Conservation (phyloP, 2,113 vertebrate genomes). For the Canis aureus region DNA sequence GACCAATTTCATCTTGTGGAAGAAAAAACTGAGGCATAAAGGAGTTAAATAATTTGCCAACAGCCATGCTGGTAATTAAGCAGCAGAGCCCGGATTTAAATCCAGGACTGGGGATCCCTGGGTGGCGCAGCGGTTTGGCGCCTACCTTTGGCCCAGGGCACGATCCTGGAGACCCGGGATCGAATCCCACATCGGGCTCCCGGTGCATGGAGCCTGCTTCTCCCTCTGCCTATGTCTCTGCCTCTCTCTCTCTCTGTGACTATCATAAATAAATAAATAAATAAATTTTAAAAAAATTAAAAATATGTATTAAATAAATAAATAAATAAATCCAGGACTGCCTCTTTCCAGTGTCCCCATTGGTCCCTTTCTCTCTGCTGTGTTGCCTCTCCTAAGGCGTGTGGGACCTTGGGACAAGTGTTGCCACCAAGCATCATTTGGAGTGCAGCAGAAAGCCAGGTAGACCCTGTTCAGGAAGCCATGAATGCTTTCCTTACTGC, state of each 20-base stretch:
- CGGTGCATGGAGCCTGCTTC: too few species aligned
- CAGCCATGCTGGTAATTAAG: not conserved
- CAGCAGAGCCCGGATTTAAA: not conserved
- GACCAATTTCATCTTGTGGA: not conserved
- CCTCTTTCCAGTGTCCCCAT: rapidly evolving
- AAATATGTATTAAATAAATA: too few species aligned
- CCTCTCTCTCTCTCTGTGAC: too few species aligned
- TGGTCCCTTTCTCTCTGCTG: not conserved
- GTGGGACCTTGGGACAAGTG: not conserved
- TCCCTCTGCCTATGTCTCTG: too few species aligned
- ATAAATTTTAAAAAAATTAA: too few species aligned
- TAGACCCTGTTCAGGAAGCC: not conserved
- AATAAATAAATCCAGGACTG: not conserved
- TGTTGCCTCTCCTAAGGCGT: not conserved
- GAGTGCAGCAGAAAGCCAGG: not conserved
- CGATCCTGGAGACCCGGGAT: too few species aligned
- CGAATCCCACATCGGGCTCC: too few species aligned
- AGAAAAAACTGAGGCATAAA: not conserved
- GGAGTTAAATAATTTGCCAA: not conserved
- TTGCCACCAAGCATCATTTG: not conserved
- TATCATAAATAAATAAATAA: too few species aligned
- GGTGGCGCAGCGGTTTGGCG: too few species aligned
- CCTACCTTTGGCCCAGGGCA: too few species aligned
- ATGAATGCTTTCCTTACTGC: not conserved
- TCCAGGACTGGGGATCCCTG: not conserved